These are phyloP conservation scores for Suncus etruscus DNA, from an alignment of 2,113 vertebrate genomes.

Conservation along the genomic window DNA sequence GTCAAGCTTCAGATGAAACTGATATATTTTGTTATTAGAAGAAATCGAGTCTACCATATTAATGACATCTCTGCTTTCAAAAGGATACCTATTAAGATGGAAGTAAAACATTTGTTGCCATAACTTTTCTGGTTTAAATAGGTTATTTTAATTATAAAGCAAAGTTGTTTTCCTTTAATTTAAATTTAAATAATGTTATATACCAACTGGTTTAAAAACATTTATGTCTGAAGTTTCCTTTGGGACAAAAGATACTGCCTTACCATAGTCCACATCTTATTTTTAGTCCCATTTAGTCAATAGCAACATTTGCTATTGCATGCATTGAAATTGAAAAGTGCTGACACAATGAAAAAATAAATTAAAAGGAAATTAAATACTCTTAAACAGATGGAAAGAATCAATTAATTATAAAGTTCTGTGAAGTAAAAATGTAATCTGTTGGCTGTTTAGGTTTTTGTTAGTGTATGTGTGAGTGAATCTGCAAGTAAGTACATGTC, in stretches of 20 bases:
- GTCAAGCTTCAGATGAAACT: constrained; percentile 65
- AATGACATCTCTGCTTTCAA: constrained; percentile 62
- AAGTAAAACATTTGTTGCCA: constrained; percentile 44
- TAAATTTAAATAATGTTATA: constrained; percentile 71
- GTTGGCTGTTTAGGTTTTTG: constrained; percentile 15
- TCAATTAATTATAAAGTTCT: constrained; percentile 72
- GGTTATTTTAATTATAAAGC: constrained; percentile 37
- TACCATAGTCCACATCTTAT: constrained; percentile 67
- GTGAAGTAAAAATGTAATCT: constrained; percentile 57
- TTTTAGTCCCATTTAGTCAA: constrained; percentile 64
- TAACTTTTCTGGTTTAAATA: constrained; percentile 40
- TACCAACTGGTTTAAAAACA: constrained; percentile 67
- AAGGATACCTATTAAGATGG: constrained; percentile 35
- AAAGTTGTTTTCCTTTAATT: constrained; percentile 64
- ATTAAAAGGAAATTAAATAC: constrained; percentile 76
- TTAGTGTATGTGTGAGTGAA: background rate
- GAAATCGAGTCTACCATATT: constrained; percentile 68
- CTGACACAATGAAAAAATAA: constrained; percentile 75
- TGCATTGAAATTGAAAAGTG: constrained; percentile 68
- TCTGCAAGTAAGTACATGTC: fast-evolving
- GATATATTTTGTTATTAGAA: constrained; percentile 72
- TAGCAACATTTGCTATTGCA: constrained; percentile 64
- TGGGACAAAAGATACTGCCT: constrained; percentile 55
- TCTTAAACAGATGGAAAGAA: constrained; percentile 72
- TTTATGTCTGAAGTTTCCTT: constrained; percentile 64